Base-by-base conservation (phyloP, 2,888 invertebrate genomes). In the Phyllotreta cruciferae region DNA sequence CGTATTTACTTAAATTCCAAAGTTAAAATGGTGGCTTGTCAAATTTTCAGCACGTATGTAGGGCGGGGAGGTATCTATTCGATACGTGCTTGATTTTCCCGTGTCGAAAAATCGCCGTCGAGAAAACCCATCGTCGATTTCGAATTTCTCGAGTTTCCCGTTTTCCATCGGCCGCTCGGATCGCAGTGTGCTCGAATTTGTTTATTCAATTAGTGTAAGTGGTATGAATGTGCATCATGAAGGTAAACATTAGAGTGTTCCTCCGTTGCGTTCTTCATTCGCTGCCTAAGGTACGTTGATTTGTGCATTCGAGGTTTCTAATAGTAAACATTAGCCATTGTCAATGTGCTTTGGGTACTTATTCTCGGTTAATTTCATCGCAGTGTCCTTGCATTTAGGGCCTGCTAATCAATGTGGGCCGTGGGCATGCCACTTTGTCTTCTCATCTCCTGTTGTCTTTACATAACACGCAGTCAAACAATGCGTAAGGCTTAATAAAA, bases 1-100 rank as follows among this genome's bases (percentile, higher is more conserved):
- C 24, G 24, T 37, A 54, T 36, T 47, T 34, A 61, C 55, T 70
- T 67, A 66, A 61, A 53, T 64, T 60, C 42, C 63, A n/a, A 56
- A 61, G 58, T 73, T 70, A 80, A 80, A 79, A 81, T 81, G 80
- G 81, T 78, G 78, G 79, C 71, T 77, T 78, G 79, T 79, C 78
- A 79, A 74, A 75, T 76, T 74, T 73, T 74, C 72, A 75, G 77
- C 73, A 78, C 78, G 78, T 80, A 79, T 82, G 73, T 80, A 82
- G 83, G 77, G 77, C 77, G 77, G 81, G 81, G 80, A 80, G 77
- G 71, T 74, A 76, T 69, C 70, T 72, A 71, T 68, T 70, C 69
- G 70, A 67, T 68, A 72, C 73, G 74, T 75, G 73, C 74, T 73
- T 68, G 68, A 71, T 71, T 74, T 70, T 71, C 73, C 70, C 56